Conservation (phyloP, 2,888 invertebrate species). For the Caenorhabditis angaria region DNA sequence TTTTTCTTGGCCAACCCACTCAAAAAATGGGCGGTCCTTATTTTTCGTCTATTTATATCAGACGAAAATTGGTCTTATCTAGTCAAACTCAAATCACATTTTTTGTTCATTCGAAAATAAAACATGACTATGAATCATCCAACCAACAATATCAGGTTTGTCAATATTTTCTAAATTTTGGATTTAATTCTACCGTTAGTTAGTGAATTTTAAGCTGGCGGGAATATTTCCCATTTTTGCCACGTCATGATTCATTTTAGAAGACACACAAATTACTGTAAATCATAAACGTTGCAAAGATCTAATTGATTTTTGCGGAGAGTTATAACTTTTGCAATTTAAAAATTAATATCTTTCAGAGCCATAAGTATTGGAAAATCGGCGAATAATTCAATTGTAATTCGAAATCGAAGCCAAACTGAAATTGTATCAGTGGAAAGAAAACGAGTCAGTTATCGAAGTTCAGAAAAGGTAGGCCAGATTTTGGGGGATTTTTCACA, state of each 20-base stretch:
- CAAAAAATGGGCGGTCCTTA: too few relatives aligned
- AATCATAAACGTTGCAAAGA: neutral
- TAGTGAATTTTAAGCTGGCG: neutral
- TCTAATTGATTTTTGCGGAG: neutral
- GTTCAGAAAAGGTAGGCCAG: neutral
- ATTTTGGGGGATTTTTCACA: too few relatives aligned
- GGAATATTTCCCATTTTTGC: neutral
- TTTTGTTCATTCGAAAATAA: too few relatives aligned
- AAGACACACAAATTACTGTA: too few relatives aligned
- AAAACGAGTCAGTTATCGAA: slow-evolving; percentile 20
- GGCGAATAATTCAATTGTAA: slow-evolving; percentile 28
- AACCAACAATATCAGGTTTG: too few relatives aligned
- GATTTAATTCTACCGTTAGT: neutral
- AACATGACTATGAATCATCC: too few relatives aligned
- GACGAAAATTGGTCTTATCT: too few relatives aligned
- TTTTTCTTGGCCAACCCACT: too few relatives aligned
- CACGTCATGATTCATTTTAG: too few relatives aligned
- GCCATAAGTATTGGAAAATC: slow-evolving; percentile 23
- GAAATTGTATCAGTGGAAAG: slow-evolving; percentile 27
- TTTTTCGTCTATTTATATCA: too few relatives aligned
- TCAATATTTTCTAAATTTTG: too few relatives aligned
- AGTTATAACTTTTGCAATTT: neutral
- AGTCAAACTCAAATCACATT: too few relatives aligned
- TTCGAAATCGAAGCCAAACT: slow-evolving; percentile 41
- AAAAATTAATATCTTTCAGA: slow-evolving; percentile 13